Conservation (phyloP, 2,888 invertebrate genomes). For the Drosophila greeni region DNA sequence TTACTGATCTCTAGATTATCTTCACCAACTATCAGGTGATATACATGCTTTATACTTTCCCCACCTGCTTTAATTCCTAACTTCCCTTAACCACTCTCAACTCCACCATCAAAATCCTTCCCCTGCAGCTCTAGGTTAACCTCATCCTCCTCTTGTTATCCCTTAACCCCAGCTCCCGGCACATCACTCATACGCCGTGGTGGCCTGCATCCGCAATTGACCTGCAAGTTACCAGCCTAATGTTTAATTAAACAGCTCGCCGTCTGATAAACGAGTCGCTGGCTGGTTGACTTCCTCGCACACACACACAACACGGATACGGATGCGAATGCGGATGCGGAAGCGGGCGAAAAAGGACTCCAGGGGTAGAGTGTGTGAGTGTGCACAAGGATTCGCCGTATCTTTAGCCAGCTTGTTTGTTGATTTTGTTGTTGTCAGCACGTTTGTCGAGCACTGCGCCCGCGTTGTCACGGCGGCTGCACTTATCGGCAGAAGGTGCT, state of each 20-base stretch:
- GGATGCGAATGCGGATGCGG: constrained; percentile 1
- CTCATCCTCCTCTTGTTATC: background rate
- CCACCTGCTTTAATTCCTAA: background rate
- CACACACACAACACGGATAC: constrained; percentile 2
- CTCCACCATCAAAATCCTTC: background rate
- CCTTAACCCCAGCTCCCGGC: constrained; percentile 9
- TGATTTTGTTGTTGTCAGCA: constrained; percentile 50
- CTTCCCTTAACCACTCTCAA: background rate
- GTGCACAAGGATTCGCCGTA: constrained; percentile 3
- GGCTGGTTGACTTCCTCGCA: constrained; percentile 14
- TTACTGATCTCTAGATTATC: background rate
- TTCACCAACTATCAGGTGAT: background rate
- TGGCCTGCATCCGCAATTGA: constrained; percentile 14
- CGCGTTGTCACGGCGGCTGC: constrained; percentile 42
- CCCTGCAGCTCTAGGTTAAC: background rate
- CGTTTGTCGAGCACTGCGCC: constrained; percentile 29
- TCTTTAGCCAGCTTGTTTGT: constrained; percentile 37
- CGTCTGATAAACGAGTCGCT: constrained; percentile 42
- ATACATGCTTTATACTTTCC: background rate
- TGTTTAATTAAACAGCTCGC: constrained; percentile 46
- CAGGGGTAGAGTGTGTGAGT: background rate
- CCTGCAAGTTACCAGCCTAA: constrained; percentile 33
- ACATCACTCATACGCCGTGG: constrained; percentile 33
- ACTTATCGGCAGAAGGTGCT: constrained; percentile 45
- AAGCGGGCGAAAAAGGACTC: constrained; percentile 10